These are phyloP conservation scores for Acleris holmiana DNA, from an alignment of 2,888 invertebrate species.

Conservation along the genomic window DNA sequence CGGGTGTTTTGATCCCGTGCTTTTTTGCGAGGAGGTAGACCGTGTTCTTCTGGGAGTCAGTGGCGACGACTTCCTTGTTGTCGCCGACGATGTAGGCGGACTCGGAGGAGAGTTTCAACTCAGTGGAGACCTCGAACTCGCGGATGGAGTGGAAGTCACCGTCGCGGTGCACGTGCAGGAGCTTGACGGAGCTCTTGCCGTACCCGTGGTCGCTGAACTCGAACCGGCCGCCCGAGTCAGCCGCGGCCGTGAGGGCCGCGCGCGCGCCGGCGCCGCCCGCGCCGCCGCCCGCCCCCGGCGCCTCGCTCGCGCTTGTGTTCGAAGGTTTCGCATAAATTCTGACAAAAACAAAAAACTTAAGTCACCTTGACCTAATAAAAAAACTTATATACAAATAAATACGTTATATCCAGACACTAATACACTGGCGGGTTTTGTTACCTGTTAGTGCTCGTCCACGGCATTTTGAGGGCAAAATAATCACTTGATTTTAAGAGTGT, in stretches of 20 bases:
- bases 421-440: conserved; percentile 37
- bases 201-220: conserved; percentile 87
- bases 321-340: conserved; percentile 82
- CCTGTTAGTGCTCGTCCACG: conserved; percentile 82
- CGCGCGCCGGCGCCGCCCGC: conserved; percentile 45
- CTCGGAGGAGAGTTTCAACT: conserved; percentile 87
- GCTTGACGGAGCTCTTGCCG: conserved; percentile 90
- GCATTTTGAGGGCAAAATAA: conserved; percentile 61
- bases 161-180: conserved; percentile 88
- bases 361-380: not conserved
- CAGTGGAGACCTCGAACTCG: conserved; percentile 89
- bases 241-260: conserved; percentile 64
- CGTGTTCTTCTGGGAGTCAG: conserved; percentile 93
- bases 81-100: conserved; percentile 90
- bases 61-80: conserved; percentile 91
- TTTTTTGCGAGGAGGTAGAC: conserved; percentile 91
- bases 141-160: conserved; percentile 88
- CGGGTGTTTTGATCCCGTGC: conserved; percentile 90
- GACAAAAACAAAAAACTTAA: conserved; percentile 42
- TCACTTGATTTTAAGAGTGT: conserved; percentile 77
- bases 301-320: conserved; percentile 67
- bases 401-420: not conserved
- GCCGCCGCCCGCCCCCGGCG: conserved; percentile 35
- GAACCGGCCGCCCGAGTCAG: conserved; percentile 80
- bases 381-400: not conserved